Conservation (phyloP, 2,113 vertebrate genomes). For the Physeter macrocephalus region DNA sequence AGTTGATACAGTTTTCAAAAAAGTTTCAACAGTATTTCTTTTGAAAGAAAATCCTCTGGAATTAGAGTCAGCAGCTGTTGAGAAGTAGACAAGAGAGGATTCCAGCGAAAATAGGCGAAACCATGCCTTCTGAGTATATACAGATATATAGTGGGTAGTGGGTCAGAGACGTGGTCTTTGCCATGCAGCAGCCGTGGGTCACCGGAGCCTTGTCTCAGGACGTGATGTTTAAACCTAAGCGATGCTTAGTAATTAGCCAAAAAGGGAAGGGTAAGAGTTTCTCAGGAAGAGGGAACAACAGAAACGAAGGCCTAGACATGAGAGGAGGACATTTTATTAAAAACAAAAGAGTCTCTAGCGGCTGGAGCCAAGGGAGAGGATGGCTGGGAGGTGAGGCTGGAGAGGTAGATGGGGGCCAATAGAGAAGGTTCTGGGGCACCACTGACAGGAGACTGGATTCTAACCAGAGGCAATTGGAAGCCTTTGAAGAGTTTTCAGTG, state of each 20-base stretch:
- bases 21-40: neutral
- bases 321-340: neutral
- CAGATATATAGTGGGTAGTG: too few species aligned
- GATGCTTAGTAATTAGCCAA: neutral
- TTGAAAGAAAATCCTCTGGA: neutral
- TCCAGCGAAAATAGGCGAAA: neutral
- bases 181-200: too few species aligned
- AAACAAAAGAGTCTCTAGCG: neutral
- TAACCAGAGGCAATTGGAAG: neutral
- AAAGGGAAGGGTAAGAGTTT: neutral
- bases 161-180: neutral
- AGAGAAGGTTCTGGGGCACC: neutral
- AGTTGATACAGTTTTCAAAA: neutral
- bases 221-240: neutral
- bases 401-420: neutral
- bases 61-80: neutral
- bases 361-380: neutral
- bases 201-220: rapidly evolving
- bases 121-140: neutral
- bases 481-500: neutral
- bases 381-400: neutral
- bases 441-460: neutral
- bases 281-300: neutral
- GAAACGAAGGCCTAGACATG: neutral
- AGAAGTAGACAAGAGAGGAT: neutral